phyloP scores from a whole-genome alignment of 2,113 vertebrate genomes.

The Hyperopisus bebe region DNA sequence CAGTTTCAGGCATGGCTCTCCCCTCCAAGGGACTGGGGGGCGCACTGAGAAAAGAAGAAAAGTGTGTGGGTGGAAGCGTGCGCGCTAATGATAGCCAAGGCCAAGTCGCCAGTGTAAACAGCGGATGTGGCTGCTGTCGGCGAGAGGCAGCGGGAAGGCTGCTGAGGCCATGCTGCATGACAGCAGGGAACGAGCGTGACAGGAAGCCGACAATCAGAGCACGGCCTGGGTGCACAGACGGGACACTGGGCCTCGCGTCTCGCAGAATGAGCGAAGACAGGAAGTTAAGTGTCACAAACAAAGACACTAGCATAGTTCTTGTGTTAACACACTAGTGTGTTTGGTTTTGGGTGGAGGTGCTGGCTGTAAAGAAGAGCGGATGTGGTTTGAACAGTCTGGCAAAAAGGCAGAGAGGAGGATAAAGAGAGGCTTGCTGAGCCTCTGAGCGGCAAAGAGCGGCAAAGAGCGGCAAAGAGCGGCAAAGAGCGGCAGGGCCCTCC shows the following conservation, averaged over 20 bases:
- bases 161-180: not conserved
- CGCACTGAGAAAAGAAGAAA: not conserved
- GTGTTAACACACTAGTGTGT: not conserved
- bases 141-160: not conserved
- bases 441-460: not conserved
- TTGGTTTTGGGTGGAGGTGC: not conserved
- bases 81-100: not conserved
- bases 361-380: not conserved
- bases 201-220: not conserved
- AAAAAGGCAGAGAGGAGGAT: not conserved
- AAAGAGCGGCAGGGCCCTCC: not conserved
- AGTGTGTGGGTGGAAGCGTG: not conserved
- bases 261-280: not conserved
- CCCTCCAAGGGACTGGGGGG: not conserved
- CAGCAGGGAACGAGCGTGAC: not conserved
- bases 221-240: not conserved
- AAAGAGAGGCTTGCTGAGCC: not conserved
- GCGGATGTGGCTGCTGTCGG: not conserved
- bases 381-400: not conserved
- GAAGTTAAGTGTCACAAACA: not conserved
- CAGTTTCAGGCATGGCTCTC: not conserved
- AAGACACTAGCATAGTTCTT: not conserved
- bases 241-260: not conserved
- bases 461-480: not conserved
- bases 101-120: not conserved